Conservation (phyloP, 2,113 vertebrate species). For the Plecturocebus donacophilus region DNA sequence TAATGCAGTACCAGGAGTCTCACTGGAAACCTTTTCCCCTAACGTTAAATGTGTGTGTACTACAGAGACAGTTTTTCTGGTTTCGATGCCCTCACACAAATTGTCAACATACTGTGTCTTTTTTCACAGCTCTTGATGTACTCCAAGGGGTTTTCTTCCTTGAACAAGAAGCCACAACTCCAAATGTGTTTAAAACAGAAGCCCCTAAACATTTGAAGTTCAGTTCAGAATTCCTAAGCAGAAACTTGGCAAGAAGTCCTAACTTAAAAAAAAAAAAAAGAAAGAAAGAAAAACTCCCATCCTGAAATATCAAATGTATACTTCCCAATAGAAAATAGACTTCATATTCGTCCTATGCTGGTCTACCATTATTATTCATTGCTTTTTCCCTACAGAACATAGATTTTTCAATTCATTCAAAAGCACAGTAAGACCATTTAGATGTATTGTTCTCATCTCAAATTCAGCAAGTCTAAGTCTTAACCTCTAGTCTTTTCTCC, state of each 20-base stretch:
- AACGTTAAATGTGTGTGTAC: slow-evolving; percentile 63
- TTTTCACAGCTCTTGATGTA: slow-evolving; percentile 73
- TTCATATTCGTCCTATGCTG: neutral
- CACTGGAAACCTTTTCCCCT: neutral
- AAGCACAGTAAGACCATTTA: slow-evolving; percentile 3
- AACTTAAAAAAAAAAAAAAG: slow-evolving; percentile 20
- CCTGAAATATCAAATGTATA: slow-evolving; percentile 66
- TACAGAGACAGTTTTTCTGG: slow-evolving; percentile 64
- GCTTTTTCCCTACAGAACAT: neutral
- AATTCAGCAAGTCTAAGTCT: slow-evolving; percentile 10
- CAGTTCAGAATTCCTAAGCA: slow-evolving; percentile 73
- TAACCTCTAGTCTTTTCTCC: slow-evolving; percentile 6
- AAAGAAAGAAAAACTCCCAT: neutral
- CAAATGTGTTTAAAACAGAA: slow-evolving; percentile 79
- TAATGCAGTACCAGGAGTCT: slow-evolving; percentile 9
- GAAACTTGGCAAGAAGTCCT: slow-evolving; percentile 73
- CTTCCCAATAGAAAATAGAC: slow-evolving; percentile 72
- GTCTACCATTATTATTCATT: slow-evolving; percentile 25
- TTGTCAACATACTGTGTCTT: slow-evolving; percentile 70
- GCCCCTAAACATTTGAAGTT: slow-evolving; percentile 75
- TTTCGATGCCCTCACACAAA: slow-evolving; percentile 73
- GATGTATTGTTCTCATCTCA: neutral
- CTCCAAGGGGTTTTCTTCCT: slow-evolving; percentile 73
- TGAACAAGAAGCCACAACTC: slow-evolving; percentile 74
- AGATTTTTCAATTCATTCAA: slow-evolving; percentile 35